Conservation (phyloP, 1,140 invertebrate species). For the Carcinoscorpius rotundicauda region DNA sequence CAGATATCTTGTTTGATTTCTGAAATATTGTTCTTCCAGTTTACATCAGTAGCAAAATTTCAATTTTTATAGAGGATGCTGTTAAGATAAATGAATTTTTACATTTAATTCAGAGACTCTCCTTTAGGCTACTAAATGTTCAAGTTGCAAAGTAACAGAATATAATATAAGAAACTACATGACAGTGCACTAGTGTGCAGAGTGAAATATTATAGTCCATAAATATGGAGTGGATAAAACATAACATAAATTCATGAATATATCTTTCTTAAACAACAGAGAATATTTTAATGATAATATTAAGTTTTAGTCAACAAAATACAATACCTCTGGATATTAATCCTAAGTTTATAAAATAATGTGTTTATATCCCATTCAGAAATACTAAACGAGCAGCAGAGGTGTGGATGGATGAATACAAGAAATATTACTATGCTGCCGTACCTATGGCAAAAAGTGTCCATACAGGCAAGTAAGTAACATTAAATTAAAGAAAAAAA, state of each 20-base stretch:
- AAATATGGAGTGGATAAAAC: slow-evolving; percentile 38
- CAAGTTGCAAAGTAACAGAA: too few relatives aligned
- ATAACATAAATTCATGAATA: slow-evolving; percentile 76
- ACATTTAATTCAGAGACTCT: too few relatives aligned
- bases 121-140: too few relatives aligned
- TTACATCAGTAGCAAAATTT: too few relatives aligned
- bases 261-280: not conserved
- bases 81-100: too few relatives aligned
- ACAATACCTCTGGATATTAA: not conserved
- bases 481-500: not conserved
- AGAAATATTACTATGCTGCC: slow-evolving; percentile 31
- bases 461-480: slow-evolving; percentile 38
- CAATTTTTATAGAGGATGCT: too few relatives aligned
- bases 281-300: not conserved
- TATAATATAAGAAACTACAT: too few relatives aligned
- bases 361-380: slow-evolving; percentile 10
- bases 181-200: too few relatives aligned
- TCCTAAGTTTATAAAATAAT: not conserved
- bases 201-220: too few relatives aligned
- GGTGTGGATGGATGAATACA: slow-evolving; percentile 33
- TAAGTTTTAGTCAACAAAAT: not conserved
- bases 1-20: too few relatives aligned
- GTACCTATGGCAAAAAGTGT: slow-evolving; percentile 42
- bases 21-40: too few relatives aligned
- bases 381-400: slow-evolving; percentile 31